These are phyloP conservation scores for Psylliodes chrysocephalus DNA, from an alignment of 2,888 invertebrate species.

Conservation along the genomic window DNA sequence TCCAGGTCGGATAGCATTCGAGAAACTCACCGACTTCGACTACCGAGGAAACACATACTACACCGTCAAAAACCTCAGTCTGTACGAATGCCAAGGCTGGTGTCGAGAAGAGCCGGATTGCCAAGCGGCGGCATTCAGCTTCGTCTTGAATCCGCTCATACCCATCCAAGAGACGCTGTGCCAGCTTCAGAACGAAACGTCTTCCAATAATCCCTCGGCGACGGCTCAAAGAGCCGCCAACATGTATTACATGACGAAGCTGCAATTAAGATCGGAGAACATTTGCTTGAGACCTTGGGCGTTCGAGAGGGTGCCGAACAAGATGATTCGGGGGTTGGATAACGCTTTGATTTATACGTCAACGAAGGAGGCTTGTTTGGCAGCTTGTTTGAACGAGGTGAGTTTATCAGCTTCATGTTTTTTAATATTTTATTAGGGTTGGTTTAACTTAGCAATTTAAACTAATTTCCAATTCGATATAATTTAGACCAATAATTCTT, in stretches of 20 bases:
- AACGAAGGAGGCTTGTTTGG: slow-evolving; percentile 92
- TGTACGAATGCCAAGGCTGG: slow-evolving; percentile 96
- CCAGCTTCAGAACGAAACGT: slow-evolving; percentile 87
- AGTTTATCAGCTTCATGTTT: no score
- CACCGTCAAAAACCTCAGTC: slow-evolving; percentile 88
- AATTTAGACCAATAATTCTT: no score
- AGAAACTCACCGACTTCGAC: slow-evolving; percentile 92
- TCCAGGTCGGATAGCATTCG: slow-evolving; percentile 87
- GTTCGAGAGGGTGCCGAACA: slow-evolving; percentile 92
- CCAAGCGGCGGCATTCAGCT: slow-evolving; percentile 92
- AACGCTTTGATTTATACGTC: slow-evolving; percentile 93
- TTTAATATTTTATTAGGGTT: no score
- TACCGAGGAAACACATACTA: slow-evolving; percentile 92
- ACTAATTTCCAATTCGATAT: no score
- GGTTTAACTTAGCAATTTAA: no score
- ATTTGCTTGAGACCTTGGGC: slow-evolving; percentile 93
- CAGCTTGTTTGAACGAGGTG: slow-evolving; percentile 92
- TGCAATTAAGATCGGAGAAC: slow-evolving; percentile 90
- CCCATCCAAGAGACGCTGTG: slow-evolving; percentile 74
- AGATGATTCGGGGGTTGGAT: slow-evolving; percentile 89
- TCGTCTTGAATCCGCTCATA: slow-evolving; percentile 90
- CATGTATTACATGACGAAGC: slow-evolving; percentile 95
- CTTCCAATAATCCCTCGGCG: slow-evolving; percentile 88
- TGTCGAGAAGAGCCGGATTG: slow-evolving; percentile 93
- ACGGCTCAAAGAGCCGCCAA: slow-evolving; percentile 86